Conservation (phyloP, 2,797 vertebrate genomes). For the Molossus alvarezi region DNA sequence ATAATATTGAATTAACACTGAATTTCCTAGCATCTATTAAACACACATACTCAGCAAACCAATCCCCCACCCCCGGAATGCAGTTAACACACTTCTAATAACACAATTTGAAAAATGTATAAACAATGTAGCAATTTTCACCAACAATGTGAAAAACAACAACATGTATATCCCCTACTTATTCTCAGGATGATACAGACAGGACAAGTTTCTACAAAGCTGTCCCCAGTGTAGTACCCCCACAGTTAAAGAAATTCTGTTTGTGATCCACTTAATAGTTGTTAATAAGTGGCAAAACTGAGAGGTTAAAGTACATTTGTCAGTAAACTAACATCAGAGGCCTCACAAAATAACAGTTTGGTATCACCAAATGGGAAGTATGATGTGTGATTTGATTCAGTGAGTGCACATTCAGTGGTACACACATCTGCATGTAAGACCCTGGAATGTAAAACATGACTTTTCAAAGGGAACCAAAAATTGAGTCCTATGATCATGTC, state of each 20-base stretch:
- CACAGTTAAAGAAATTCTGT: conserved; percentile 30
- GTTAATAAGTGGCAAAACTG: conserved; percentile 46
- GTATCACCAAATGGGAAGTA: background rate
- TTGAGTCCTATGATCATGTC: background rate
- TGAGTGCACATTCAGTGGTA: background rate
- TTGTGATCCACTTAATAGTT: background rate
- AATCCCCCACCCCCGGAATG: background rate
- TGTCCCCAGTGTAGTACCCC: background rate
- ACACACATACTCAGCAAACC: background rate
- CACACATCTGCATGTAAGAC: background rate
- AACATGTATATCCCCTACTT: background rate
- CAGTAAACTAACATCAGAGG: background rate
- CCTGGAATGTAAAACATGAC: background rate
- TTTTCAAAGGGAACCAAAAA: conserved; percentile 43
- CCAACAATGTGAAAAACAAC: background rate
- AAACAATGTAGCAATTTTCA: background rate
- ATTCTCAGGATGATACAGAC: background rate
- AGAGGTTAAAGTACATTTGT: background rate
- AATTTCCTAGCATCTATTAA: conserved; percentile 38
- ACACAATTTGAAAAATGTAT: conserved; percentile 29
- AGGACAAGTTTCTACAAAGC: background rate
- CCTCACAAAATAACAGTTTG: conserved; percentile 48
- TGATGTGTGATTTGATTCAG: background rate
- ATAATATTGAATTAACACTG: background rate
- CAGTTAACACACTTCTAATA: conserved; percentile 43